Percentiles rank a stretch among this genome's conserved stretches.
These are phyloP conservation scores for Teleiodes luculella DNA, from an alignment of 2,888 invertebrate species.

Conservation along the genomic window DNA sequence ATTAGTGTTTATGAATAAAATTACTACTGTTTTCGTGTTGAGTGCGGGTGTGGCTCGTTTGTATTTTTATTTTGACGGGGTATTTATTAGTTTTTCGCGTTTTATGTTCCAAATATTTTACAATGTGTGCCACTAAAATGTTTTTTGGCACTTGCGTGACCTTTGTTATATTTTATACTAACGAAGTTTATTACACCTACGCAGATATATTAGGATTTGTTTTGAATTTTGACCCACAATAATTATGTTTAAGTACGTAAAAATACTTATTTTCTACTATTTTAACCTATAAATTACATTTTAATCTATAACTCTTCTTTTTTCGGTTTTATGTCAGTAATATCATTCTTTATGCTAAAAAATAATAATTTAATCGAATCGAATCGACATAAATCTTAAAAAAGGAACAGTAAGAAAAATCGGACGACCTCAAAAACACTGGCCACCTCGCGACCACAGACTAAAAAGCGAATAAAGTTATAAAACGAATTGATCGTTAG, in stretches of 20 bases:
- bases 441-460: neutral
- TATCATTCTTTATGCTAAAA: too few species aligned
- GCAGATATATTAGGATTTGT: neutral
- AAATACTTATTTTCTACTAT: too few species aligned
- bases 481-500: neutral
- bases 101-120: neutral
- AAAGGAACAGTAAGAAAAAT: conserved; percentile 34
- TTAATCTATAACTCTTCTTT: too few species aligned
- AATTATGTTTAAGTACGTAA: too few species aligned
- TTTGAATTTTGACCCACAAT: neutral
- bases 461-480: neutral
- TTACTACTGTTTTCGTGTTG: conserved; percentile 31
- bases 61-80: conserved; percentile 26
- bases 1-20: conserved; percentile 44
- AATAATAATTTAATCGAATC: too few species aligned
- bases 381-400: too few species aligned
- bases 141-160: neutral
- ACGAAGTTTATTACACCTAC: neutral
- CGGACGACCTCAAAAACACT: conserved; percentile 37
- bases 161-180: neutral
- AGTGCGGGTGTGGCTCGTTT: conserved; percentile 32
- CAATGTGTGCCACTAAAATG: neutral
- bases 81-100: conserved; percentile 19
- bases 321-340: too few species aligned
- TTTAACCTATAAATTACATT: too few species aligned